These are phyloP conservation scores for Nephrotoma flavescens DNA, from an alignment of 2,888 invertebrate species.

Conservation along the genomic window DNA sequence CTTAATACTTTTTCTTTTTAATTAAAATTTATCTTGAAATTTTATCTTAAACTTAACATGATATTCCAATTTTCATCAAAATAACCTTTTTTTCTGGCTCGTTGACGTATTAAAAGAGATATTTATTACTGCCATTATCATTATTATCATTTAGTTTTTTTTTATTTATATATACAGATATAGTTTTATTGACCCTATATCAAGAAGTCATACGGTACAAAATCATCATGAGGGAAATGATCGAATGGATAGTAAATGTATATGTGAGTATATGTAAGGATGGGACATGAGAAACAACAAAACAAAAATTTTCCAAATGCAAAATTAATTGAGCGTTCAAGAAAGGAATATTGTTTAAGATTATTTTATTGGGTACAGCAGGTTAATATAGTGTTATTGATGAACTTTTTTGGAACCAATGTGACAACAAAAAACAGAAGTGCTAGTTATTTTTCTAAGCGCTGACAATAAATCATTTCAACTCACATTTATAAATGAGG, in stretches of 20 bases:
- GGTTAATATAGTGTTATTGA: neutral
- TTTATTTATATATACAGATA: neutral
- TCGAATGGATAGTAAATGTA: neutral
- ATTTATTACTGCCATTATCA: neutral
- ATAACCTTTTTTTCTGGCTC: neutral
- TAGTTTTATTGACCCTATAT: neutral
- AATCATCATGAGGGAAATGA: neutral
- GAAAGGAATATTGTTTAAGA: neutral
- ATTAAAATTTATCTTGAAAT: neutral
- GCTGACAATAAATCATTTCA: no score
- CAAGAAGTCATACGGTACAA: neutral
- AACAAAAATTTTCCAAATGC: no score
- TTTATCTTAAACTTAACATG: neutral
- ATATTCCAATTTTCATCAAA: neutral
- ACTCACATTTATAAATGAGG: no score
- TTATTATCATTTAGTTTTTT: neutral
- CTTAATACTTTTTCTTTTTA: neutral
- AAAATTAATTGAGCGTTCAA: neutral
- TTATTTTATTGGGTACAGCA: neutral
- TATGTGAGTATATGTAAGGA: neutral
- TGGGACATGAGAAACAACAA: neutral
- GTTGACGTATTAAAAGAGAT: neutral
- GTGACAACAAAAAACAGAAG: no score
- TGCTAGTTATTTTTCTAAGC: no score
- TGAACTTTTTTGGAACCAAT: no score